Base-by-base conservation (phyloP, 2,888 invertebrate species). In the Catocala fraxini region DNA sequence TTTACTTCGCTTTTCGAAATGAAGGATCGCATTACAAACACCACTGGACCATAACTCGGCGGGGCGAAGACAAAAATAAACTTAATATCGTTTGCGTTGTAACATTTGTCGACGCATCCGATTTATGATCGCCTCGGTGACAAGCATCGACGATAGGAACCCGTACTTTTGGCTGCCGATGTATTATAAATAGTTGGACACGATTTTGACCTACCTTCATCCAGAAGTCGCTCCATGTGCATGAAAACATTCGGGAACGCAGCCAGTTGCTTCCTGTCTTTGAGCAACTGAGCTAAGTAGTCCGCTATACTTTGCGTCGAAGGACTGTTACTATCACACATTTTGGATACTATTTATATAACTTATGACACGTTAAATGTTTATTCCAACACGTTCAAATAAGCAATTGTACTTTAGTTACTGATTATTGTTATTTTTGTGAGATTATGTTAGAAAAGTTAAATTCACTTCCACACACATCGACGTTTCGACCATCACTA, bases 181-280 rank as follows among this genome's bases (percentile, higher is more conserved):
- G 82, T 84, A 81, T 89, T 90, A 85, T 81, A 77, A 83, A 85
- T 85, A 88, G 85, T 79, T 75, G 53, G 61, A 82, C 79, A 79
- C 68, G 71, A 86, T 86, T 87, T 83, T 83, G 80, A 89, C 93
- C 86, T 96, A 99, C 99, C 99, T 97, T 99, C 99, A 93, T 99
- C 99, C 91, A 99, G 96, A 87, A 99, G 97, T 93, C 99, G 97
- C 95, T 99, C 99, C 93, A 99, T 97, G 96, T 99, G 99, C 95
- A 98, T 97, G 96, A 99, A 99, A 94, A 99, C 98, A 96, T 99
- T 99, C 84, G 99, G 99, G 95, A 99, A 99, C 91, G 99, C 99
- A 89, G 99, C 98, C 93, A 99, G 96, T 96, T 99, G 99, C 96
- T 99, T 99, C 96, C 99, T 98, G 96, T 99, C 99, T 96, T 99